phyloP scores from a whole-genome alignment of 2,888 invertebrate species.

The Cosmorhoe ocellata region DNA sequence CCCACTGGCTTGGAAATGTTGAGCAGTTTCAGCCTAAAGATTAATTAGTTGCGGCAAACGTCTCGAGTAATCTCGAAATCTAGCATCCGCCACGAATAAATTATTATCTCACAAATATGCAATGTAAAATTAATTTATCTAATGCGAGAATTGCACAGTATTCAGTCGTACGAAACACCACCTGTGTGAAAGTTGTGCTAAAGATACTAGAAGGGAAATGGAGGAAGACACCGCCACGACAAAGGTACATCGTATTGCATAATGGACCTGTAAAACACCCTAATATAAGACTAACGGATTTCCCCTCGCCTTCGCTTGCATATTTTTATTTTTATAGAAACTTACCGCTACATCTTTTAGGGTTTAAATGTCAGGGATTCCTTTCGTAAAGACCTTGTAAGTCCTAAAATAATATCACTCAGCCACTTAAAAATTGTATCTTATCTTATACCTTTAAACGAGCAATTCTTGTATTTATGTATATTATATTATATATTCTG shows the following conservation, averaged over 20 bases:
- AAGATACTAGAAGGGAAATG: constrained; percentile 39
- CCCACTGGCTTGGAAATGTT: constrained; percentile 66
- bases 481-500: too few relatives aligned
- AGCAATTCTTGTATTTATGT: too few relatives aligned
- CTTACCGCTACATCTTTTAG: too few relatives aligned
- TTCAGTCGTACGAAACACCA: constrained; percentile 56
- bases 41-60: constrained; percentile 74
- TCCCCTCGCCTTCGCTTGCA: too few relatives aligned
- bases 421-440: too few relatives aligned
- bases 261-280: too few relatives aligned
- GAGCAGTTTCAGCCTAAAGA: constrained; percentile 58
- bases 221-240: constrained; percentile 45
- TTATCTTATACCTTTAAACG: too few relatives aligned
- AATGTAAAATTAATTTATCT: constrained; percentile 64
- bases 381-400: too few relatives aligned
- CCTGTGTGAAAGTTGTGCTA: constrained; percentile 44
- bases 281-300: too few relatives aligned
- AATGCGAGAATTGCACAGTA: constrained; percentile 54
- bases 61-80: constrained; percentile 71
- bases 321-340: too few relatives aligned
- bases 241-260: constrained; percentile 49
- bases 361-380: too few relatives aligned
- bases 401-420: too few relatives aligned
- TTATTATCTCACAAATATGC: constrained; percentile 70
- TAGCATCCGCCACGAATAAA: constrained; percentile 71